Percentiles rank a stretch among this genome's conserved stretches.
phyloP scores from a whole-genome alignment of 37 sponge, comb jelly and placozoan species.

The Halisarca cf. caerulea region DNA sequence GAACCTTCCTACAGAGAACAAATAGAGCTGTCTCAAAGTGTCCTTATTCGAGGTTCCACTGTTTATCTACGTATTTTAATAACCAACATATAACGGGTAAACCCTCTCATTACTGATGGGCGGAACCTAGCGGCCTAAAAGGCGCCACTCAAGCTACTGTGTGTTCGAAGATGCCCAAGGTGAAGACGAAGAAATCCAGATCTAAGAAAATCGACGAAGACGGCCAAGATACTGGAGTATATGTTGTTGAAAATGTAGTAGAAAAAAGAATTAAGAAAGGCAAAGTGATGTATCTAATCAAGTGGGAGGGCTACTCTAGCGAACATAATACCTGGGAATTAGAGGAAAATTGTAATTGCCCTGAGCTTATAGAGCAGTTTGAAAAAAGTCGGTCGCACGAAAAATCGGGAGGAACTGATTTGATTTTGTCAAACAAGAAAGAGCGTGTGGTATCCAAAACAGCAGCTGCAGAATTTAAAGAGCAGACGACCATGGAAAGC shows the following conservation, averaged over 20 bases:
- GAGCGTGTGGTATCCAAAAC: background rate
- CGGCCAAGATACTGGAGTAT: constrained; percentile 45
- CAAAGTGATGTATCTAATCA: constrained; percentile 65
- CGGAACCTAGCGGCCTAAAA: too few relatives aligned
- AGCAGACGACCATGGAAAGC: background rate
- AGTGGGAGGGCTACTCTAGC: constrained; percentile 78
- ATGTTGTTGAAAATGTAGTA: constrained; percentile 68
- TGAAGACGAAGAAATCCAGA: too few relatives aligned
- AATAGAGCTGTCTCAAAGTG: too few relatives aligned
- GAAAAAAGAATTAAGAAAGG: constrained; percentile 58
- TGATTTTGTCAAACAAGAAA: background rate
- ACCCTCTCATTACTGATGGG: too few relatives aligned
- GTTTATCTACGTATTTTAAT: too few relatives aligned
- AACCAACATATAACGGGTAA: too few relatives aligned
- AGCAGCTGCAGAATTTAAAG: background rate
- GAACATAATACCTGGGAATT: constrained; percentile 92
- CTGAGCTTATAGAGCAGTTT: constrained; percentile 65
- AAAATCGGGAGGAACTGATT: background rate
- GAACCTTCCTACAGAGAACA: too few relatives aligned
- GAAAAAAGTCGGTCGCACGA: constrained; percentile 26
- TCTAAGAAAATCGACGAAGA: background rate
- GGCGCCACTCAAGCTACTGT: too few relatives aligned
- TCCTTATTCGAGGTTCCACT: too few relatives aligned
- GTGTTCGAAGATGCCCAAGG: too few relatives aligned
- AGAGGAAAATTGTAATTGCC: constrained; percentile 75